These are phyloP conservation scores for Drosophila murphyi DNA, from an alignment of 1,140 invertebrate genomes.

Conservation along the genomic window DNA sequence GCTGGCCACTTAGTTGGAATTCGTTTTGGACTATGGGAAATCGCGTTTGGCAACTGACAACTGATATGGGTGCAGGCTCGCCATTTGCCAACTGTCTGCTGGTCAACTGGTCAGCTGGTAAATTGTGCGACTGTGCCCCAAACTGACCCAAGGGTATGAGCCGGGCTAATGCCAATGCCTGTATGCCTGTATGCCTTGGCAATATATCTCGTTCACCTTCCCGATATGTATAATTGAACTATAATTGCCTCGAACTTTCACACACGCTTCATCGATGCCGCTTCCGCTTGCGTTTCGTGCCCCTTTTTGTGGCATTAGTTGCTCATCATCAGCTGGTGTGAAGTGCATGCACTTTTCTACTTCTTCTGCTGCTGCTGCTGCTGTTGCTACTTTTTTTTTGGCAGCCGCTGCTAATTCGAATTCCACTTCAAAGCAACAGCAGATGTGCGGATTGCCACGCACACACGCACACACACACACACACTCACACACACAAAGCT, in stretches of 20 bases:
- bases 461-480: constrained; percentile 18
- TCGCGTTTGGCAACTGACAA: constrained; percentile 5
- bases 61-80: neutral
- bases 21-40: constrained; percentile 30
- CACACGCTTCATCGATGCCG: constrained; percentile 68
- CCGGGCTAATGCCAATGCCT: neutral
- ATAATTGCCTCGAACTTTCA: constrained; percentile 69
- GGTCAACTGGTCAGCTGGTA: constrained; percentile 69
- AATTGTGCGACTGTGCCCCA: constrained; percentile 30
- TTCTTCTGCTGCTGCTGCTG: neutral
- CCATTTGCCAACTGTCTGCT: constrained; percentile 55
- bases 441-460: constrained; percentile 72
- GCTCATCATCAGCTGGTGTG: constrained; percentile 49
- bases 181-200: constrained; percentile 29
- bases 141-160: constrained; percentile 29
- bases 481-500: constrained; percentile 16
- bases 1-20: neutral
- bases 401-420: constrained; percentile 67
- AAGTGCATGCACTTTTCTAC: constrained; percentile 52
- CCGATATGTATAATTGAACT: constrained; percentile 73
- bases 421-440: constrained; percentile 66
- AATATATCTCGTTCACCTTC: constrained; percentile 39
- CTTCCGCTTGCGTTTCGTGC: constrained; percentile 53
- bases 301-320: constrained; percentile 54
- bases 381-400: constrained; percentile 26